phyloP scores from a whole-genome alignment of 2,888 invertebrate species.

The Mythimna lalbum region DNA sequence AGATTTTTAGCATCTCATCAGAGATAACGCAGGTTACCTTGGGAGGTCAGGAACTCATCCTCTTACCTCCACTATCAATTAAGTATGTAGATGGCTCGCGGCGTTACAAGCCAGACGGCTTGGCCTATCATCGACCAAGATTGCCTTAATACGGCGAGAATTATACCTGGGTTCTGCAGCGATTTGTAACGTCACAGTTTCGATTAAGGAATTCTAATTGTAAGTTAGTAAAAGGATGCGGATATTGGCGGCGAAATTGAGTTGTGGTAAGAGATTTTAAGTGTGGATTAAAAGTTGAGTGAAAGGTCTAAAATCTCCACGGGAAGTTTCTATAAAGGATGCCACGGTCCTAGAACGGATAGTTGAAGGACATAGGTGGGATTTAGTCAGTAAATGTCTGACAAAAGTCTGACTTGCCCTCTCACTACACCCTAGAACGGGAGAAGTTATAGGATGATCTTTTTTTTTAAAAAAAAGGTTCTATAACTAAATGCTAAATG shows the following conservation, averaged over 20 bases:
- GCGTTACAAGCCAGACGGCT: slow-evolving; percentile 45
- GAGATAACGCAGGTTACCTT: slow-evolving; percentile 23
- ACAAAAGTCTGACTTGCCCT: too few species aligned
- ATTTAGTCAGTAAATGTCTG: too few species aligned
- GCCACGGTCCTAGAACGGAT: too few species aligned
- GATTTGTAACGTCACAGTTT: slow-evolving; percentile 49
- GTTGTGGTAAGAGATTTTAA: background rate
- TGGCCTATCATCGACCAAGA: slow-evolving; percentile 63
- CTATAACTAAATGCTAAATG: background rate
- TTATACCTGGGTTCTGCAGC: slow-evolving; percentile 50
- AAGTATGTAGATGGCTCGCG: slow-evolving; percentile 61
- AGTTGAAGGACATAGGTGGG: too few species aligned
- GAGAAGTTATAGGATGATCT: too few species aligned
- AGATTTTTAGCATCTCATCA: background rate
- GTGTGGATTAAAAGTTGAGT: background rate
- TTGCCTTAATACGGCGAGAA: slow-evolving; percentile 70
- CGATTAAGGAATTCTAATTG: slow-evolving; percentile 51
- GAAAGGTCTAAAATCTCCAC: background rate
- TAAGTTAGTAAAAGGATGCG: slow-evolving; percentile 12
- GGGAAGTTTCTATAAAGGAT: too few species aligned
- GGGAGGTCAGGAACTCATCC: slow-evolving; percentile 23
- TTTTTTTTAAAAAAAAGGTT: too few species aligned
- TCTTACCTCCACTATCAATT: slow-evolving; percentile 52
- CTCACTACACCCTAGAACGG: too few species aligned
- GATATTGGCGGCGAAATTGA: background rate